Evolutionary conservation across 2,113 vertebrate species (phyloP), one percentile per base, ranked within the genome.

Genomic region (Eublepharis macularius): DNA sequence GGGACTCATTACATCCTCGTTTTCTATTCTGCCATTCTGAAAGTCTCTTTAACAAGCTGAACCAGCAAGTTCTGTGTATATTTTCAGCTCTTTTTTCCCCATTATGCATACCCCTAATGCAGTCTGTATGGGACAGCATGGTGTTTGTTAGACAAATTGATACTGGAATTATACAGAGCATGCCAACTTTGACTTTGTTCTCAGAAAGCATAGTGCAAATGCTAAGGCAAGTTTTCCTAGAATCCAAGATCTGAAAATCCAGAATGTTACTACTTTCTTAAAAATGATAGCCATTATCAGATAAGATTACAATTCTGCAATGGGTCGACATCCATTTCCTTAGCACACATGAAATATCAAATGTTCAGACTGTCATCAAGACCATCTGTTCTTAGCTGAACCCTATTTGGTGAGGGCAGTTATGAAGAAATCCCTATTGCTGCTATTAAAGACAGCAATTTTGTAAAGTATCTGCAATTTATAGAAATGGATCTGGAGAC

Each of bases 321-420:
- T 32, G 51, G 24, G 47, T 66, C 47, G 43, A 76, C 63, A 84
- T 84, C 75, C 63, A 77, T 84, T 84, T 84, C 60, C 47, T 76
- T 68, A 29, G 63, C 49, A 19, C 16, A 68, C 60, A 84, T 51
- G 63, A 84, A 69, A 68, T 21, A 84, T 68, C 60, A 77, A 26
- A 77, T 76, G 45, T 77, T 77, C 26, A 49, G 26, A 77, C 69
- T 84, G 34, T 17, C n/a, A 3, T 84, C 45, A 83, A 75, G 63
- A 41, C 65, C 63, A 69, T 84, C 60, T 68, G 45, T 77, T 77
- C 45, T 77, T 77, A 39, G 60, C 34, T 69, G 63, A 84, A n/a
- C 45, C 34, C 63, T 77, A 24, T 84, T 51, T 82, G 69, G 57
- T 82, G 51, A 69, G 49, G 24, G 60, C 45, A n/a, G 43, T 66